Evolutionary conservation across 2,113 vertebrate genomes (phyloP).

Genomic region (Hepsetus odoe): DNA sequence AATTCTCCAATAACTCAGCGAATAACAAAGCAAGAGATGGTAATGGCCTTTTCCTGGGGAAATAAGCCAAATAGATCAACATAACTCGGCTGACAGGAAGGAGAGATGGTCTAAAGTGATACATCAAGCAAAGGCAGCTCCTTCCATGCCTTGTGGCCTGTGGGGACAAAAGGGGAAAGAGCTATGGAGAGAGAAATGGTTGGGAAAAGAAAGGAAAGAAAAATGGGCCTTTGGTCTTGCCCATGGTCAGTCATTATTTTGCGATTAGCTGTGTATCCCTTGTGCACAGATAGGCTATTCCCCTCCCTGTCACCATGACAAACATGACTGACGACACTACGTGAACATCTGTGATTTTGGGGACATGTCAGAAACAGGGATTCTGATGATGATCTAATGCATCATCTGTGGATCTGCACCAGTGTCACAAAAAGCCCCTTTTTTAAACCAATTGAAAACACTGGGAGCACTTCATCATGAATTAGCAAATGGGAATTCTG

Average conservation of each 20-base stretch:
- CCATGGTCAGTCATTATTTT: slow-evolving; percentile 5
- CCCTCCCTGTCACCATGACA: neutral
- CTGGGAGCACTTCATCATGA: too few relatives aligned
- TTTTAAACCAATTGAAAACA: neutral
- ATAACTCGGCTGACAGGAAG: slow-evolving; percentile 19
- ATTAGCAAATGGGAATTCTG: too few relatives aligned
- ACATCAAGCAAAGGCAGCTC: neutral
- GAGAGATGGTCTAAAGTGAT: slow-evolving; percentile 10
- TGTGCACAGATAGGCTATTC: neutral
- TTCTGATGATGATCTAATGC: neutral
- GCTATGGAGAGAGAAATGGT: neutral
- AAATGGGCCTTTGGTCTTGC: neutral
- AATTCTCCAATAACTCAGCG: neutral
- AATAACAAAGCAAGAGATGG: neutral
- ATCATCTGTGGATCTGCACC: neutral
- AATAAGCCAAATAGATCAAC: slow-evolving; percentile 26
- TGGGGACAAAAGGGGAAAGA: neutral
- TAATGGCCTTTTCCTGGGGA: slow-evolving; percentile 24
- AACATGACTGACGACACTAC: neutral
- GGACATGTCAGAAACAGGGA: neutral
- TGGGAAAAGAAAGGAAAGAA: neutral
- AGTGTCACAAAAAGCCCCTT: neutral
- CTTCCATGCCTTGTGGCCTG: neutral
- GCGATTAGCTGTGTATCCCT: slow-evolving; percentile 1
- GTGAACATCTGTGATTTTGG: neutral